Evolutionary conservation across 1,140 invertebrate genomes (phyloP), one percentile per base, ranked within the genome.

Genomic region (Globodera rostochiensis): DNA sequence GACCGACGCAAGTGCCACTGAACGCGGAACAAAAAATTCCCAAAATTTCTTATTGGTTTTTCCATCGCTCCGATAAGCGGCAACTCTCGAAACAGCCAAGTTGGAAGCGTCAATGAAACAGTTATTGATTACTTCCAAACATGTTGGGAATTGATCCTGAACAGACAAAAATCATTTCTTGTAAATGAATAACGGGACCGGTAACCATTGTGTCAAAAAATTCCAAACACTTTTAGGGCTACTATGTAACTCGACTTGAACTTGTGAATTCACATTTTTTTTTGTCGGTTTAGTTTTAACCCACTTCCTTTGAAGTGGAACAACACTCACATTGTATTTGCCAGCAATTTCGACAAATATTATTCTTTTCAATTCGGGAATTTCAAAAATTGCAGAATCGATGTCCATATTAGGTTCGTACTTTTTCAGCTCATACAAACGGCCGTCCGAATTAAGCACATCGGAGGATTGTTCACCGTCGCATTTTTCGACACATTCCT

Each of bases 301-400:
- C 36, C 36, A 36, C 36, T 36, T 36, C 36, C 36, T 36, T 36
- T 36, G 36, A 36, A 36, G 36, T 36, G 36, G 36, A 47, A 19
- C 73, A 47, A 19, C 73, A 67, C 50, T 67, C 60, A 69, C 71
- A 66, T 74, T 66, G 36, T 50, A 36, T 47, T 79, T 47, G 50
- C 47, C 50, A 6, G 21, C 77, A 46, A 78, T 78, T n/a, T 67
- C 47, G 25, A 71, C 80, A 78, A 81, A 47, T n/a, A 81, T 57
- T 25, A 81, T 5, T n/a, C 74, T 25, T 53, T 81, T 81, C 57
- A 57, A 36, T 81, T 81, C 73, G 9, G 80, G 80, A 36, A 81
- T 21, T 60, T 67, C 57, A 60, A 81, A 81, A n/a, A 78, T 11
- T 0, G 25, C 49, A 13, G 50, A 15, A 45, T 64, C 70, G 53